Evolutionary conservation across 2,888 invertebrate species (phyloP).

Genomic region (Leptinotarsa peninsularis): DNA sequence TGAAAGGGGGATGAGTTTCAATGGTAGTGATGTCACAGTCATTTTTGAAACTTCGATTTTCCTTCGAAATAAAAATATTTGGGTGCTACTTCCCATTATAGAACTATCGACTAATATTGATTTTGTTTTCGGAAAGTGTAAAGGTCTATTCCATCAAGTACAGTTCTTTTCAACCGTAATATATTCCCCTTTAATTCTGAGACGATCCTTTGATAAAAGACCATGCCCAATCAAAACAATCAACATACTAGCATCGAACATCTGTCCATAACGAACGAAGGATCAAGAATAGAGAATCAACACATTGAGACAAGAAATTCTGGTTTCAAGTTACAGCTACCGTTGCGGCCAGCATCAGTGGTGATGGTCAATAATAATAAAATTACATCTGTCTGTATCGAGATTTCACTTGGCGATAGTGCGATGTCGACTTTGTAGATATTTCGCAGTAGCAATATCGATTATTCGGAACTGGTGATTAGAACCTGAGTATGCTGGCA

Average conservation of each 20-base stretch:
- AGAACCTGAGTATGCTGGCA: too few species aligned
- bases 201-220: neutral
- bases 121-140: too few species aligned
- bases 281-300: slow-evolving; percentile 24
- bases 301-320: slow-evolving; percentile 32
- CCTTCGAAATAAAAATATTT: too few species aligned
- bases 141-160: too few species aligned
- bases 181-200: neutral
- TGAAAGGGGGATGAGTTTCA: too few species aligned
- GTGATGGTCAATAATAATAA: slow-evolving; percentile 27
- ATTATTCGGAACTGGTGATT: neutral
- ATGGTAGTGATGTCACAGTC: too few species aligned
- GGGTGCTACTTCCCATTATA: too few species aligned
- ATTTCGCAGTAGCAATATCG: neutral
- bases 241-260: neutral
- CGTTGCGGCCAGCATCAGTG: slow-evolving; percentile 28
- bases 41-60: too few species aligned
- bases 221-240: neutral
- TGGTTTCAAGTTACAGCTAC: slow-evolving; percentile 34
- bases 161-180: too few species aligned
- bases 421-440: neutral
- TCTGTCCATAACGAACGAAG: slow-evolving; percentile 17
- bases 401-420: slow-evolving; percentile 10
- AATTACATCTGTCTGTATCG: slow-evolving; percentile 15
- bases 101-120: too few species aligned